Conservation (phyloP, 2,888 invertebrate genomes). For the Dorcus hopei region DNA sequence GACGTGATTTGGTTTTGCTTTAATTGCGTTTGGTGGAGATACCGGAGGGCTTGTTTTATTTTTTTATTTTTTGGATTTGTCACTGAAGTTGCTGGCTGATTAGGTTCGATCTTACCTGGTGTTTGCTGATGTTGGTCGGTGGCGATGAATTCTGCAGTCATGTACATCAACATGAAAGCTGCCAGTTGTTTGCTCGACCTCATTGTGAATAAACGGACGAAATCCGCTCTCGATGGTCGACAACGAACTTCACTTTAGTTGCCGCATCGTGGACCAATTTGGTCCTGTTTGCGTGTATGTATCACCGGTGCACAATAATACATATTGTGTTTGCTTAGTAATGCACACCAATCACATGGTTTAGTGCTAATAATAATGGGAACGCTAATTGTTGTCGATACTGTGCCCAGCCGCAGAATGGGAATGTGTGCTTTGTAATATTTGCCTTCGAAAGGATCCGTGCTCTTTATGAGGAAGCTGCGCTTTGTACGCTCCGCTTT, state of each 20-base stretch:
- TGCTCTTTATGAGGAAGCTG: no score
- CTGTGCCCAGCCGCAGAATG: no score
- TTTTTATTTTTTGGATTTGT: no score
- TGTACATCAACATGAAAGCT: conserved; percentile 8
- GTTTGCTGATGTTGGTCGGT: conserved; percentile 7
- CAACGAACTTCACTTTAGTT: conserved; percentile 12
- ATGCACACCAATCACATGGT: not conserved
- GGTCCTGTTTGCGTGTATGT: conserved; percentile 13
- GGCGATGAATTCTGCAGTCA: conserved; percentile 7
- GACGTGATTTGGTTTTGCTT: no score
- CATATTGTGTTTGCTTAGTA: conserved; percentile 7
- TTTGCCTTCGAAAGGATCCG: no score
- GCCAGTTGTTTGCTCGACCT: conserved; percentile 18
- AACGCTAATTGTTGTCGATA: no score
- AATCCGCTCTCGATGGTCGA: conserved; percentile 11
- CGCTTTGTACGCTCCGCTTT: no score
- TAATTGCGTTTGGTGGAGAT: no score
- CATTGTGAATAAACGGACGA: conserved; percentile 15
- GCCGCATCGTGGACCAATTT: conserved; percentile 19
- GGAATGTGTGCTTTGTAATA: no score
- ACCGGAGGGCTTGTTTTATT: no score
- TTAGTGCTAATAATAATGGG: not conserved
- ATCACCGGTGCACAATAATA: conserved; percentile 8
- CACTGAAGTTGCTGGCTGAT: no score
- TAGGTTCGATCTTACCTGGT: conserved; percentile 8